phyloP scores from a whole-genome alignment of 2,113 vertebrate species.

The Eidolon helvum region DNA sequence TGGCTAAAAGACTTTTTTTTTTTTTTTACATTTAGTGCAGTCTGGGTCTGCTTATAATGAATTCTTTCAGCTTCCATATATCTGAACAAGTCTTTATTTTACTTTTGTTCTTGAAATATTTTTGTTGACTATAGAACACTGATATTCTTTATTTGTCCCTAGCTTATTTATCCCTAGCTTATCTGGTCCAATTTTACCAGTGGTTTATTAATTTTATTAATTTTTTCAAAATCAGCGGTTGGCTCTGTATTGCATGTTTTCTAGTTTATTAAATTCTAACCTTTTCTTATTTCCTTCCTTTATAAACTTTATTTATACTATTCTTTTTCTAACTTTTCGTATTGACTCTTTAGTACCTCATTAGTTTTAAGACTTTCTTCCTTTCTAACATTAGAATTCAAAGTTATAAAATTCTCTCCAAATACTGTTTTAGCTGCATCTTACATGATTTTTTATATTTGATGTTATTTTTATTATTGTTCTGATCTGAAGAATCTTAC shows the following conservation, averaged over 20 bases:
- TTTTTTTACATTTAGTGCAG: neutral
- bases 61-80: neutral
- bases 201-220: neutral
- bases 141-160: neutral
- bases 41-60: neutral
- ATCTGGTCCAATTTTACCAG: neutral
- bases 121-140: neutral
- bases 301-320: neutral
- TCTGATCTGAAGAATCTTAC: neutral
- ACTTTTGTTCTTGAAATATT: conserved; percentile 18
- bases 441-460: neutral
- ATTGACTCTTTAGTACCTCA: neutral
- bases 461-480: neutral
- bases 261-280: neutral
- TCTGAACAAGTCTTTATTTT: neutral
- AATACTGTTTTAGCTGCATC: neutral
- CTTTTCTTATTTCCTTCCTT: conserved; percentile 4
- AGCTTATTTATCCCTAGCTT: neutral
- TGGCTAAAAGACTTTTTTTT: neutral
- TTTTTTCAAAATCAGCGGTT: conserved; percentile 2
- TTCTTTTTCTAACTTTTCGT: neutral
- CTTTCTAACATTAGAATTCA: conserved; percentile 10
- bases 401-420: neutral
- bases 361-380: neutral
- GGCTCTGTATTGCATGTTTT: neutral